Evolutionary conservation across 2,797 vertebrate species (phyloP), one percentile per base, ranked within the genome.

Genomic region (Decapterus maruadsi): DNA sequence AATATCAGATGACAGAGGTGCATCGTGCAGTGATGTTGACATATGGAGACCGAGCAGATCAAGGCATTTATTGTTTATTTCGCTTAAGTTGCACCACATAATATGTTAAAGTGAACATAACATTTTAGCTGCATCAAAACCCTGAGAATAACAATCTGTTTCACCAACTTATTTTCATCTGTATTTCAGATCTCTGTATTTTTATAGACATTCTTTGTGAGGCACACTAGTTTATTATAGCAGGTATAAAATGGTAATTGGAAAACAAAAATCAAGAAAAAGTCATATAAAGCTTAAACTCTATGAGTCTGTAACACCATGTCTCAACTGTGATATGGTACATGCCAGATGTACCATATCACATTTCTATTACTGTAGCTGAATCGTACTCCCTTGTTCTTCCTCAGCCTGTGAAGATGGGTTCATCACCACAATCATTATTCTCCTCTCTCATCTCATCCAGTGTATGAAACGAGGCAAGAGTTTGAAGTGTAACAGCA

Each of bases 321-420:
- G 38, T 69, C 40, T 57, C 3, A 6, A 26, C 19, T 65, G 22
- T 71, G 26, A 51, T 74, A 36, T 1, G 34, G 64, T 71, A 75
- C 80, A 83, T 86, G 31, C 67, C 70, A 48, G 67, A 84, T 82
- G 72, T 63, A 87, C 5, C 2, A 58, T 34, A 36, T 71, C 19
- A 57, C 5, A 75, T 65, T 2, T 69, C 36, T 54, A 6, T 51
- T 17, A 48, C 31, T 72, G 42, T 1, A 58, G 0, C 0, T 63
- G 31, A 60, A 62, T 19, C 26, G 4, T 48, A 43, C 8, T 46
- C 10, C 11, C 8, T 64, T 2, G 0, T 42, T 72, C 34, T 48
- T 80, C n/a, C 20, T 58, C 53, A 50, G 0, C 4, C 50, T 4
- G 5, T 56, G 34, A 67, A 54, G 65, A 59, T 55, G 65, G 1